A percentile compares a stretch with the other conserved stretches of the same genome.
These are phyloP conservation scores for Paedocypris sp. DNA, from an alignment of 2,113 vertebrate species.

Conservation along the genomic window DNA sequence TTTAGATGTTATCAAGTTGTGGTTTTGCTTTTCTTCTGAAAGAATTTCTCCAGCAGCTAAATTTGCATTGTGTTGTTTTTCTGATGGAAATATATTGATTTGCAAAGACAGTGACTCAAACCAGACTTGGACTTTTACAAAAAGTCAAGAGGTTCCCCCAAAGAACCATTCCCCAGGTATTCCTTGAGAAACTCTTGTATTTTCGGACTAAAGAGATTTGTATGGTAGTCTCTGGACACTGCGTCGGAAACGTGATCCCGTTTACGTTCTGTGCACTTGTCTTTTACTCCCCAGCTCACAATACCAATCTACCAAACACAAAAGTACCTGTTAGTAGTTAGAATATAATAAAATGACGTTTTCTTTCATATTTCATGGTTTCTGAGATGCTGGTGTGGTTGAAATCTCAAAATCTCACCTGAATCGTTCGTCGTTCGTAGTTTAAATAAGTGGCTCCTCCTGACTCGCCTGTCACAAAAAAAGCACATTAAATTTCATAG, in stretches of 20 bases:
- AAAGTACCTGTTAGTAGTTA: no score
- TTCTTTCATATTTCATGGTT: background rate
- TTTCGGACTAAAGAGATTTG: background rate
- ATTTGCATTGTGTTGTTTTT: no score
- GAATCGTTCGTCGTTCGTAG: background rate
- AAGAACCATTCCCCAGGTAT: background rate
- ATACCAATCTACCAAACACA: constrained; percentile 6
- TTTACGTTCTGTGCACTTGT: background rate
- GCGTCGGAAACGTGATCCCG: background rate
- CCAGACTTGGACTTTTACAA: no score
- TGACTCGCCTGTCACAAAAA: constrained; percentile 5
- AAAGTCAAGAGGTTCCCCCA: background rate
- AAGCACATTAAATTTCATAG: no score
- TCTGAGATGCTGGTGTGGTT: no score
- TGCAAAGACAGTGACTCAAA: no score
- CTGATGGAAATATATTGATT: no score
- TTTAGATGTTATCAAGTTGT: no score
- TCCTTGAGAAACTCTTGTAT: background rate
- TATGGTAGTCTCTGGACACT: constrained; percentile 4
- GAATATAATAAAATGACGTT: no score
- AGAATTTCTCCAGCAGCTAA: no score
- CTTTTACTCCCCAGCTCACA: background rate
- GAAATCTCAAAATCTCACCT: no score
- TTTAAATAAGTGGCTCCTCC: background rate
- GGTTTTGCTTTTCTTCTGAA: no score